phyloP scores from a whole-genome alignment of 2,113 vertebrate genomes.

The Plecotus auritus region DNA sequence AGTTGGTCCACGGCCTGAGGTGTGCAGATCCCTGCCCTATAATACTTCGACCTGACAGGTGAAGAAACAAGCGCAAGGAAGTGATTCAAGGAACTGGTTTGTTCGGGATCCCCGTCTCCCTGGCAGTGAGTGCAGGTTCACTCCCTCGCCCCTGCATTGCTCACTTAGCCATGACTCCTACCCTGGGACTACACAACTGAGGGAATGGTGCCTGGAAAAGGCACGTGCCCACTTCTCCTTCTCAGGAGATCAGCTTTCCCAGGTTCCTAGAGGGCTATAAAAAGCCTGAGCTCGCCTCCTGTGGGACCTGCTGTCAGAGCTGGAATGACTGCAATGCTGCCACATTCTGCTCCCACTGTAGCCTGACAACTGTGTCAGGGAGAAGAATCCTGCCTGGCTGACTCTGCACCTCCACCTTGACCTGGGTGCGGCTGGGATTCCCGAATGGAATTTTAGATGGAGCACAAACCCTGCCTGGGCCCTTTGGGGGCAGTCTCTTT shows the following conservation, averaged over 20 bases:
- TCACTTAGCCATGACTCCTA: background rate
- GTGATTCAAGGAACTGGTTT: background rate
- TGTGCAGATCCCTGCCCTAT: background rate
- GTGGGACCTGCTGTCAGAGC: background rate
- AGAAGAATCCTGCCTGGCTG: background rate
- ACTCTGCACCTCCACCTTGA: background rate
- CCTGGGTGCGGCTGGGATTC: slow-evolving; percentile 66
- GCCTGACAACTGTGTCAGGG: slow-evolving; percentile 77
- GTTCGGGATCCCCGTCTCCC: background rate
- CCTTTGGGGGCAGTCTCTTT: background rate
- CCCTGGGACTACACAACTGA: background rate
- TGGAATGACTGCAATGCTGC: slow-evolving; percentile 81
- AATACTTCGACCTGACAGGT: background rate
- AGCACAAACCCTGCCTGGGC: slow-evolving; percentile 26
- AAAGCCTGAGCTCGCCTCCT: slow-evolving; percentile 50
- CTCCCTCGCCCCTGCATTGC: background rate
- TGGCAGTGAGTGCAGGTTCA: rapidly evolving
- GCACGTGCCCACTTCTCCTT: background rate
- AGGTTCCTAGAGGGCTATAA: slow-evolving; percentile 39
- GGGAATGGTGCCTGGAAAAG: background rate
- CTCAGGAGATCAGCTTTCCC: slow-evolving; percentile 50
- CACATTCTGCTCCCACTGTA: slow-evolving; percentile 61
- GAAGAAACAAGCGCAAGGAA: background rate
- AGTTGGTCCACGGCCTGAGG: background rate
- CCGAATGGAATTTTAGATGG: slow-evolving; percentile 50